Conservation (phyloP, 2,797 vertebrate species). For the Xerus rutilus region DNA sequence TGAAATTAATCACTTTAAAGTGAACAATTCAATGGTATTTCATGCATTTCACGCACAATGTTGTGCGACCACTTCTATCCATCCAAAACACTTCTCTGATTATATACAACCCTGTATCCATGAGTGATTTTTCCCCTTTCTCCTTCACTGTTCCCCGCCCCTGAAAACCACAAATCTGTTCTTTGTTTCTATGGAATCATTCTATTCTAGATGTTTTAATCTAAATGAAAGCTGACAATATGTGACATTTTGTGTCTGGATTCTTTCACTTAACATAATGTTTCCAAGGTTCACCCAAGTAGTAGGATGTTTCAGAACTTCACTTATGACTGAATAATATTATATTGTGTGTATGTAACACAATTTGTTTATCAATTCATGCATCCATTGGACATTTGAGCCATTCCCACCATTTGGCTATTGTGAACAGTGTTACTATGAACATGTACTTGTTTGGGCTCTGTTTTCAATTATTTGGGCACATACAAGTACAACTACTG, state of each 20-base stretch:
- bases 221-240: neutral
- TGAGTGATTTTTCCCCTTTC: neutral
- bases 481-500: neutral
- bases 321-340: neutral
- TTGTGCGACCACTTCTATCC: neutral
- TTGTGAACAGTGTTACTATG: too few species aligned
- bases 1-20: neutral
- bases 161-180: neutral
- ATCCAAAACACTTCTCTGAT: neutral
- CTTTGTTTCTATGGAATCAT: neutral
- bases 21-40: neutral
- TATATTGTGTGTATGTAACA: neutral
- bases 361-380: neutral
- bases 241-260: neutral
- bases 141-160: neutral
- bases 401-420: neutral
- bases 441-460: neutral
- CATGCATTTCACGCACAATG: too few species aligned
- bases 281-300: neutral
- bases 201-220: neutral
- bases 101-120: neutral
- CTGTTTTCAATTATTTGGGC: neutral
- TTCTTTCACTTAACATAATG: neutral
- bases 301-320: neutral
- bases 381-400: neutral